phyloP scores from a whole-genome alignment of 2,113 vertebrate genomes.

The Bagarius yarrelli region DNA sequence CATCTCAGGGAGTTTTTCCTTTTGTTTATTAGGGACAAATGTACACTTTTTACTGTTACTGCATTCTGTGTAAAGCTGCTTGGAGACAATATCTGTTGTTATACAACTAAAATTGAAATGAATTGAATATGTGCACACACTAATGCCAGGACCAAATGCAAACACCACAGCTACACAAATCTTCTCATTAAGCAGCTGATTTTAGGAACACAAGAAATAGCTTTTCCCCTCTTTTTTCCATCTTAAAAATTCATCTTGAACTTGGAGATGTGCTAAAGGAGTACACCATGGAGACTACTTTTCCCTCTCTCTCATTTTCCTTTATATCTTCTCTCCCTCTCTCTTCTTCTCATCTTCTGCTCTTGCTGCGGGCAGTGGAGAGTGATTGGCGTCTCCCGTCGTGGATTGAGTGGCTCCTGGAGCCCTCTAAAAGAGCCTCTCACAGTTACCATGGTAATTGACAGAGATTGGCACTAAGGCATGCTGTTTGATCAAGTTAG shows the following conservation, averaged over 20 bases:
- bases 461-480: conserved; percentile 42
- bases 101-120: too few species aligned
- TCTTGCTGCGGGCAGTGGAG: conserved; percentile 41
- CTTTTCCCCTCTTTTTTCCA: background rate
- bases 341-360: conserved; percentile 44
- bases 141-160: conserved; percentile 13
- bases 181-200: background rate
- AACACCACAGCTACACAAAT: background rate
- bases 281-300: conserved; percentile 32
- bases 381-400: conserved; percentile 39
- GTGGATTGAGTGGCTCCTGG: conserved; percentile 31
- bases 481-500: conserved; percentile 52
- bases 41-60: too few species aligned
- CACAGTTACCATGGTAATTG: conserved; percentile 50
- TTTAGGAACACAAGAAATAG: background rate
- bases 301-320: conserved; percentile 12
- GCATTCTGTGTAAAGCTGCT: too few species aligned
- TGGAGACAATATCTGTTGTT: too few species aligned
- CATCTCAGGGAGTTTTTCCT: too few species aligned
- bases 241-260: conserved; percentile 27
- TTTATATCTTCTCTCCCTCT: conserved; percentile 35
- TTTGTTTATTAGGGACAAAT: too few species aligned
- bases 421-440: conserved; percentile 35
- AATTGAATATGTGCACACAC: too few species aligned
- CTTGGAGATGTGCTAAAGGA: conserved; percentile 25